Evolutionary conservation across 2,797 vertebrate species (phyloP), one percentile per base, ranked within the genome.

Genomic region (Siniperca scherzeri): DNA sequence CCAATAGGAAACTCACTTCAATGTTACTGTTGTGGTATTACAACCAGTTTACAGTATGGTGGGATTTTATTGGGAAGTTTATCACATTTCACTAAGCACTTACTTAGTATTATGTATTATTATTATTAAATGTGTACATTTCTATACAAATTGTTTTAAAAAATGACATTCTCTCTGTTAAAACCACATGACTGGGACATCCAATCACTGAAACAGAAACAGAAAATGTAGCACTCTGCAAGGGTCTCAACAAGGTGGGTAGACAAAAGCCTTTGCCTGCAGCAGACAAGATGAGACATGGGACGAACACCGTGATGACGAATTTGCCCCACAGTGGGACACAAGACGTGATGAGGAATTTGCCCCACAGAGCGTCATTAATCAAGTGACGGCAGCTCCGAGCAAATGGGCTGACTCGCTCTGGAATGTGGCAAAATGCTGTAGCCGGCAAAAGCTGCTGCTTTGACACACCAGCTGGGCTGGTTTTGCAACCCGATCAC

Each of bases 401-500:
- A 44, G 77, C 72, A 22, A 69, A 33, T 2, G 10, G 36, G 40
- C 61, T 19, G 64, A 25, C 36, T 65, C 30, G 5, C 50, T 82
- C 5, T 12, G 48, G 33, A 81, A 73, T 57, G 74, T 56, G 44
- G 38, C 21, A 64, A 72, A 89, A 78, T 66, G 78, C 17, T 56
- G 59, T 30, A 21, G 33, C 30, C 3, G 2, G 42, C 53, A 27
- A 69, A 83, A 48, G 25, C 14, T 67, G 33, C 21, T 17, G 3
- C 25, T 78, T 52, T 57, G 61, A 74, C 83, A 75, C 80, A 78
- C 82, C 78, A 84, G 83, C 80, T 84, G 64, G 71, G 30, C 77
- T 50, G 59, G 59, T 75, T 91, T 71, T 42, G 3, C 67, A n/a
- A 59, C 46, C 33, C 10, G 0, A 38, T 57, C 50, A 33, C 67